These are phyloP conservation scores for Lophura nycthemera DNA, from an alignment of 2,113 vertebrate genomes.

Conservation along the genomic window DNA sequence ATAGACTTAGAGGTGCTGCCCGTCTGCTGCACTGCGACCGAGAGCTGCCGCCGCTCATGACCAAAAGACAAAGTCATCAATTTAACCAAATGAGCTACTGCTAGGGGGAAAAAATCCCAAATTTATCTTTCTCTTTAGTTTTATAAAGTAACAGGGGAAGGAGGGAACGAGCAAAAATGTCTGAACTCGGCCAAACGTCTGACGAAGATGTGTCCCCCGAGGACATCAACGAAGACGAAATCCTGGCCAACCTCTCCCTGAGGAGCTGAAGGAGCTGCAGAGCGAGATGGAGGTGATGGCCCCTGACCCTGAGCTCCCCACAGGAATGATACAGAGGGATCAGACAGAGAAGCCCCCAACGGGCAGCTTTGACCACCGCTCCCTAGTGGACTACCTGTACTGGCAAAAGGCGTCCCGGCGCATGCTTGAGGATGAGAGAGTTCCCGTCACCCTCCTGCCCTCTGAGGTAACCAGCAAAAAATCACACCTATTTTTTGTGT, in stretches of 20 bases:
- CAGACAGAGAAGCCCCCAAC: constrained; percentile 93
- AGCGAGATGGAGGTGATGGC: constrained; percentile 95
- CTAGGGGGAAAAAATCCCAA: rapidly evolving
- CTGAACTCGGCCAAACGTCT: constrained; percentile 70
- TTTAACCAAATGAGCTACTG: background rate
- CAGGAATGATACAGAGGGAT: constrained; percentile 93
- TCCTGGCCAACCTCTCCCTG: constrained; percentile 92
- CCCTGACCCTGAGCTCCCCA: constrained; percentile 90
- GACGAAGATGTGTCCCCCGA: constrained; percentile 68
- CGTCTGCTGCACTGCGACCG: background rate
- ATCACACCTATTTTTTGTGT: background rate
- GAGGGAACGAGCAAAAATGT: constrained; percentile 64
- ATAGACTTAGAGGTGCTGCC: constrained; percentile 79
- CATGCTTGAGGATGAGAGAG: constrained; percentile 91
- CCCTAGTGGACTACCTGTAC: constrained; percentile 92
- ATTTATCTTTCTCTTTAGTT: background rate
- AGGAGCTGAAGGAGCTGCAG: constrained; percentile 93
- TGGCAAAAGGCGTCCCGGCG: constrained; percentile 94
- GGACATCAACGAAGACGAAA: constrained; percentile 92
- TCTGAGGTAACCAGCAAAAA: constrained; percentile 81
- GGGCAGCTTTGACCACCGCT: constrained; percentile 90
- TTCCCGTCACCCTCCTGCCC: constrained; percentile 88
- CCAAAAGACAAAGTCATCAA: background rate
- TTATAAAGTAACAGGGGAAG: background rate
- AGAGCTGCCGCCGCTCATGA: constrained; percentile 29